phyloP scores from a whole-genome alignment of 53 echinoderm and acorn worm genomes.

The Holothuria leucospilota region DNA sequence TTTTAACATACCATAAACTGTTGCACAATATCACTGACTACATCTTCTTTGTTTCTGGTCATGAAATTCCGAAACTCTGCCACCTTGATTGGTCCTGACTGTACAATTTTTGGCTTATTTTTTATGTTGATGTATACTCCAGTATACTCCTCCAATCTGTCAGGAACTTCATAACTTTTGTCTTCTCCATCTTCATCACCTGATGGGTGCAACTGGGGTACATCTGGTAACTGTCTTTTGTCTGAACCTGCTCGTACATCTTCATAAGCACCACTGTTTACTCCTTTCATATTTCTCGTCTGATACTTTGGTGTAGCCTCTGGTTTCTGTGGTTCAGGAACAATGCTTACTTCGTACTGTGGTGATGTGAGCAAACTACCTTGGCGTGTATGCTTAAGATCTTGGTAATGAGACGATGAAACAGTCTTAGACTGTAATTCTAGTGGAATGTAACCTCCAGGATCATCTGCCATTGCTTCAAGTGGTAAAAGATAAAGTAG shows the following conservation, averaged over 20 bases:
- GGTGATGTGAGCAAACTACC: neutral
- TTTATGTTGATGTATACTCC: neutral
- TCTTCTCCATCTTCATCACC: neutral
- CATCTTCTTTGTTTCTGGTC: neutral
- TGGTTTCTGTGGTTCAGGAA: neutral
- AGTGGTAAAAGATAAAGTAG: neutral
- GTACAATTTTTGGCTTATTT: neutral
- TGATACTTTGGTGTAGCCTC: neutral
- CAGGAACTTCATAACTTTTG: too few relatives aligned
- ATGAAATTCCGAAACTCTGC: too few relatives aligned
- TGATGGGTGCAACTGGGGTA: too few relatives aligned
- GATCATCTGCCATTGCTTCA: neutral
- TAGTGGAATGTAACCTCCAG: constrained; percentile 9
- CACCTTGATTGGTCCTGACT: neutral
- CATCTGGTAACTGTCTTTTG: too few relatives aligned
- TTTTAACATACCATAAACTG: neutral
- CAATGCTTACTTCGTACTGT: too few relatives aligned
- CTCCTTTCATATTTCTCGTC: neutral
- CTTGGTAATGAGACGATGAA: neutral
- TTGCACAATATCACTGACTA: neutral
- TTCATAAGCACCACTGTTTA: too few relatives aligned
- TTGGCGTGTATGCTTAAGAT: neutral
- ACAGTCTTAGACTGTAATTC: neutral
- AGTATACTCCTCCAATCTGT: neutral
- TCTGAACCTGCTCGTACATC: neutral